Base-by-base conservation (phyloP, 2,113 vertebrate genomes). In the Zosterops borbonicus region DNA sequence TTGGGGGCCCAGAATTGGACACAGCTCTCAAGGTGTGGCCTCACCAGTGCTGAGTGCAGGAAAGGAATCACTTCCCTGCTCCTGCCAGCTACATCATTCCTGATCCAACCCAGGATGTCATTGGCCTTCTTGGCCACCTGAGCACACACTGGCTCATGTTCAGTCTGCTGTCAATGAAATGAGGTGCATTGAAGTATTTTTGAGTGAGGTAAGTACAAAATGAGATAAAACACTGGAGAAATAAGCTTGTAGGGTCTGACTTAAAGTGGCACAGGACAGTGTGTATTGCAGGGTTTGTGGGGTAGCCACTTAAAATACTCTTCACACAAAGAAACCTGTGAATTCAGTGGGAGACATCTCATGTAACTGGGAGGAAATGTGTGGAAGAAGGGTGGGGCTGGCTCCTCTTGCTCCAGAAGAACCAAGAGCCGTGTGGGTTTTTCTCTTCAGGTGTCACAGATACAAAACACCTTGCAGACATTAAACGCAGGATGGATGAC, bases 401-500 rank as follows among this genome's bases (percentile, higher is more conserved):
- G 9, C 9, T 90, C 23, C 17, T 46, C 27, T 37, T 86, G 5
- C n/a, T 37, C 28, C 2, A 27, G 31, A 81, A 84, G 39, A 71
- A 46, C 35, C 15, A 28, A 52, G 77, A 31, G 4, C 12, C 15
- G 28, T 0, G 1, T 1, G 4, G 55, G n/a, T 83, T 64, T 63
- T 53, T 77, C 19, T 83, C 44, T 81, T 62, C 52, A 71, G 33
- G 28, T 42, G 18, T 39, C 74, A 58, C 64, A 69, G 58, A 14
- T 29, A 52, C 19, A 50, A 42, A 92, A 52, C 25, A 42, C 23
- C 28, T 70, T 2, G 4, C 37, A 67, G 59, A 67, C 17, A 13
- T n/a, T 21, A 70, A 84, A 79, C 0, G 0, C 0, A 0, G 24
- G 18, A 49, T 20, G 15, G 64, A 50, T 47, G 27, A 59, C n/a